Evolutionary conservation across 1,140 invertebrate genomes (phyloP).

Genomic region (Orius laevigatus): DNA sequence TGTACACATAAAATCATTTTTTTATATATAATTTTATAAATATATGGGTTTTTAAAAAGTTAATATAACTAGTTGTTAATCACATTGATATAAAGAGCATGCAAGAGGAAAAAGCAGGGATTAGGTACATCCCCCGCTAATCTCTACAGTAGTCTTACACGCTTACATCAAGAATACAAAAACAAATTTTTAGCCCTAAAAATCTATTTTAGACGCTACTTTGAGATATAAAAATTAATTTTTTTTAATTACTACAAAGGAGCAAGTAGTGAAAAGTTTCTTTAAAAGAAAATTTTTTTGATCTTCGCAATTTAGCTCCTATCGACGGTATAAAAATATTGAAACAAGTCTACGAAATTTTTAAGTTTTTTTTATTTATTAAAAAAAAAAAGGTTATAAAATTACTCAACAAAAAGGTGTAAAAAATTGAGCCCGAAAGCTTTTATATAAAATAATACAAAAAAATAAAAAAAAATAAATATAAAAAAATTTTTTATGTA

Average conservation of each 20-base stretch:
- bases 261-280: conserved; percentile 8
- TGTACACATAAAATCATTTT: conserved; percentile 9
- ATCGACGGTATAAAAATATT: conserved; percentile 17
- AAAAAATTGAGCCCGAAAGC: conserved; percentile 13
- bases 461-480: conserved; percentile 13
- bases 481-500: conserved; percentile 14
- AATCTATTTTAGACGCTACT: conserved; percentile 12
- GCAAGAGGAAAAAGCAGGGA: conserved; percentile 16
- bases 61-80: conserved; percentile 15
- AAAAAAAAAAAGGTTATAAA: conserved; percentile 16
- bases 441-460: conserved; percentile 15
- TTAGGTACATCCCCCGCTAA: neutral
- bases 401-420: conserved; percentile 14
- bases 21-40: conserved; percentile 3
- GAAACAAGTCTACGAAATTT: conserved; percentile 11
- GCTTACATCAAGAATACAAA: conserved; percentile 14
- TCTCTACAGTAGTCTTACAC: conserved; percentile 12
- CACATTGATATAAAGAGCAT: conserved; percentile 19
- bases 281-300: neutral
- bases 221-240: conserved; percentile 5
- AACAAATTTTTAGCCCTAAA: conserved; percentile 1
- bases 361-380: conserved; percentile 1
- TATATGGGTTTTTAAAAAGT: neutral
- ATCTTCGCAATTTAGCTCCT: neutral
- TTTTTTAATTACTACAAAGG: conserved; percentile 6